phyloP scores from a whole-genome alignment of 1,140 invertebrate species.

The Macrobrachium rosenbergii region DNA sequence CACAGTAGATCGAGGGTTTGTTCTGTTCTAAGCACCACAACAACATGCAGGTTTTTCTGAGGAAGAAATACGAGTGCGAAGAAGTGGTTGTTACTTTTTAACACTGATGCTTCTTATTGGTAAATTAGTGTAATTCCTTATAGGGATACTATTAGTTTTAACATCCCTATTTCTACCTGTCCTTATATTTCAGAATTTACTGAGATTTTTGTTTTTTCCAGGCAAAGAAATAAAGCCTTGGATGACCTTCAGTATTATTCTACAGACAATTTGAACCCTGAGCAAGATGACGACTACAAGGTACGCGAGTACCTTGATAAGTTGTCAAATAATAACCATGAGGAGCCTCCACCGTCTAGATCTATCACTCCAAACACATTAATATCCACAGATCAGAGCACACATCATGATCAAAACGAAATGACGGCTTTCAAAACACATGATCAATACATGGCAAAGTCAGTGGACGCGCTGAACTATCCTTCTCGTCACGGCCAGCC shows the following conservation, averaged over 20 bases:
- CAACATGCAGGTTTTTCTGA: too few species aligned
- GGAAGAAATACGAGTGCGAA: too few species aligned
- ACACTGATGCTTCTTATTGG: too few species aligned
- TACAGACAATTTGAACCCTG: slow-evolving; percentile 55
- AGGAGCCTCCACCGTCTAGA: slow-evolving; percentile 43
- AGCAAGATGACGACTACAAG: slow-evolving; percentile 57
- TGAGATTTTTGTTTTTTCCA: slow-evolving; percentile 17
- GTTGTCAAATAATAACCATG: slow-evolving; percentile 48
- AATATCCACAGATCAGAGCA: slow-evolving; percentile 17
- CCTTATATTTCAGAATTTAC: slow-evolving; percentile 4
- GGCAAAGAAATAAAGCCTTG: slow-evolving; percentile 66
- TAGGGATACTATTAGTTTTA: too few species aligned
- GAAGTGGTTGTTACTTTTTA: too few species aligned
- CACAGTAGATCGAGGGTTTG: slow-evolving; percentile 2
- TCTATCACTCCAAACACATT: slow-evolving; percentile 51
- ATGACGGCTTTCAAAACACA: not conserved
- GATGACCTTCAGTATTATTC: slow-evolving; percentile 65
- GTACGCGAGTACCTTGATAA: slow-evolving; percentile 63
- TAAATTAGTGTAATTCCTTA: too few species aligned
- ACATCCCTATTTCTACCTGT: too few species aligned
- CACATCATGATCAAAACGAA: not conserved
- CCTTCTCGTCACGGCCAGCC: slow-evolving; percentile 1
- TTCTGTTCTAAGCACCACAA: slow-evolving; percentile 9
- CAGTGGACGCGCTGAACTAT: slow-evolving; percentile 39
- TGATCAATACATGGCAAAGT: slow-evolving; percentile 36